Evolutionary conservation across 2,797 vertebrate species (phyloP).

Genomic region (Monodelphis domestica): DNA sequence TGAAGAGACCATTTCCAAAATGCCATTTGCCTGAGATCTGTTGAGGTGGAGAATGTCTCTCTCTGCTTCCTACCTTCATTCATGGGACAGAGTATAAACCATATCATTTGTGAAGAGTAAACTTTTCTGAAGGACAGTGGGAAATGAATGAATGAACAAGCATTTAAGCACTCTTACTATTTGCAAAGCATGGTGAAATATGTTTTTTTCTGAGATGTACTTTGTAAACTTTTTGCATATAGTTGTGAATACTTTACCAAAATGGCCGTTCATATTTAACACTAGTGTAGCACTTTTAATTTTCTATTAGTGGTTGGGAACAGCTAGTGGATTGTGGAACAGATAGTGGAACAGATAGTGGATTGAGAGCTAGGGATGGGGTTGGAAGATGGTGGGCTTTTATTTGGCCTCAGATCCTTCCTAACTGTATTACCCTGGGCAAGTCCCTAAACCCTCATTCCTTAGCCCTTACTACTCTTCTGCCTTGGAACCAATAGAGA

Average conservation of each 20-base stretch:
- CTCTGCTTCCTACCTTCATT: background rate
- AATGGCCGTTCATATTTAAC: background rate
- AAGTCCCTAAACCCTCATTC: too few species aligned
- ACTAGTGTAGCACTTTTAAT: background rate
- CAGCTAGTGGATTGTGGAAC: too few species aligned
- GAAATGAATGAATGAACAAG: background rate
- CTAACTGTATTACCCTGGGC: too few species aligned
- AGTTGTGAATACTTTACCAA: background rate
- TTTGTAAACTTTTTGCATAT: background rate
- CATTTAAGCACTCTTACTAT: background rate
- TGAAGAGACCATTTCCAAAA: background rate
- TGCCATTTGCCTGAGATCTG: background rate
- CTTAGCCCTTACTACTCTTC: too few species aligned
- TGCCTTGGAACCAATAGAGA: too few species aligned
- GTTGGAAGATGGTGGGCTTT: too few species aligned
- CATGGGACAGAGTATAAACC: background rate
- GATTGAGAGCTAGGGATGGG: too few species aligned
- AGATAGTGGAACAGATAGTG: too few species aligned
- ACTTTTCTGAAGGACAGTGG: background rate
- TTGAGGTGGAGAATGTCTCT: background rate
- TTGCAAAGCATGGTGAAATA: background rate
- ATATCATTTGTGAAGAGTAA: background rate
- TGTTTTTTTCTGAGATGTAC: background rate
- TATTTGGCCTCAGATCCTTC: too few species aligned
- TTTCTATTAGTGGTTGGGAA: too few species aligned